phyloP scores from a whole-genome alignment of 1,140 invertebrate genomes.

The Cydia strobilella region DNA sequence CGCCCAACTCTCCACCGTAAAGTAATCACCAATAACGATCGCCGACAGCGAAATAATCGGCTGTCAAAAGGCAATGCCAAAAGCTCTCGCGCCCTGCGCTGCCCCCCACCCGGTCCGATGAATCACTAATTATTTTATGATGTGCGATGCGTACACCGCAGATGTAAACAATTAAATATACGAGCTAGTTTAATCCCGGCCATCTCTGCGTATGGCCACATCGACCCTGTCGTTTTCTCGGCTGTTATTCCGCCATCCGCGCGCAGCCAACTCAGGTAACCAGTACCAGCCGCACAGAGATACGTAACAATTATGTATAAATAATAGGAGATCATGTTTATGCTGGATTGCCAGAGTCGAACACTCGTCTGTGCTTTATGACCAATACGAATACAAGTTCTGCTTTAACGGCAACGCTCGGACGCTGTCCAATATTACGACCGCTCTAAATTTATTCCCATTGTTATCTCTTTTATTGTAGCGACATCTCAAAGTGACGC shows the following conservation, averaged over 20 bases:
- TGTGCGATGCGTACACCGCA: conserved; percentile 41
- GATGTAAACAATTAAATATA: conserved; percentile 53
- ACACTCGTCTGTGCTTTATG: neutral
- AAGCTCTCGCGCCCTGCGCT: conserved; percentile 46
- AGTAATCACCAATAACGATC: conserved; percentile 59
- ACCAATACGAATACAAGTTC: neutral
- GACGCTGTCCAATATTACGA: conserved; percentile 60
- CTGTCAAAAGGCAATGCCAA: conserved; percentile 75
- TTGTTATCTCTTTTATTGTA: conserved; percentile 69
- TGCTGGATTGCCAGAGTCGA: neutral
- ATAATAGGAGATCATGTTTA: neutral
- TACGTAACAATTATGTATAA: neutral
- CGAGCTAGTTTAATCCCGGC: conserved; percentile 34
- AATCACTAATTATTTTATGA: conserved; percentile 78
- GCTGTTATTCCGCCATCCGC: neutral
- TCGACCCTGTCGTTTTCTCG: neutral
- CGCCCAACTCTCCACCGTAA: conserved; percentile 6
- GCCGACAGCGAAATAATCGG: conserved; percentile 71
- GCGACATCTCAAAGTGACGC: conserved; percentile 54
- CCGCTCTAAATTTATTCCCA: conserved; percentile 62
- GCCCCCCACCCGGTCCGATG: conserved; percentile 57
- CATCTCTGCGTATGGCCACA: conserved; percentile 46
- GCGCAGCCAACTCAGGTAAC: neutral
- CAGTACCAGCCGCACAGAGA: neutral
- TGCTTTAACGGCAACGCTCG: conserved; percentile 40